Evolutionary conservation across 2,113 vertebrate genomes (phyloP).

Genomic region (Charina bottae): DNA sequence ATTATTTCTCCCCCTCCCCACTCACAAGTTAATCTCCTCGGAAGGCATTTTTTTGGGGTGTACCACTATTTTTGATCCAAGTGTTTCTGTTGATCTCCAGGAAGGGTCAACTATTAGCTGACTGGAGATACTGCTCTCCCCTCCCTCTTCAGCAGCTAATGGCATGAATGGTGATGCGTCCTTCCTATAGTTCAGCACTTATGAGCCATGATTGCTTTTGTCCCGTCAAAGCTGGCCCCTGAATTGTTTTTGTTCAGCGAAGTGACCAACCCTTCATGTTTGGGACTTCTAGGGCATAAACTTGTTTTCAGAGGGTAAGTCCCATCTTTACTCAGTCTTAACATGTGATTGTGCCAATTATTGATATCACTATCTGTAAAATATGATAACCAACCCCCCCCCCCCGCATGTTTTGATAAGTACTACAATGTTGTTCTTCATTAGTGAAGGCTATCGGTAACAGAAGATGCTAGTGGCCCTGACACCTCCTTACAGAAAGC

Average conservation of each 20-base stretch:
- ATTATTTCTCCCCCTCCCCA: constrained; percentile 30
- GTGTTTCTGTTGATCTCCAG: not conserved
- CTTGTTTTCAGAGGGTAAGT: not conserved
- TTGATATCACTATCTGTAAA: not conserved
- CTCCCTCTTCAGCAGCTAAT: not conserved
- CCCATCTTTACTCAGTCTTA: not conserved
- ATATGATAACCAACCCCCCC: not conserved
- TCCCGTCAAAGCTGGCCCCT: not conserved
- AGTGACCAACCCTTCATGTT: not conserved
- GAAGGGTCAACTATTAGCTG: not conserved
- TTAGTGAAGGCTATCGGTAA: not conserved
- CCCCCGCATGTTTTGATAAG: not conserved
- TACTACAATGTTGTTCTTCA: not conserved
- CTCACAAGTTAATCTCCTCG: not conserved
- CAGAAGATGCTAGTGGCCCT: not conserved
- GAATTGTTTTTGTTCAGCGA: not conserved
- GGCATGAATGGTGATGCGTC: not conserved
- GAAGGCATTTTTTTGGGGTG: not conserved
- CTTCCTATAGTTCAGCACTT: not conserved
- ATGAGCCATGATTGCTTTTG: not conserved
- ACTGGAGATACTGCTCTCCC: not conserved
- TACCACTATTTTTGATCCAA: not conserved
- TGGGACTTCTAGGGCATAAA: not conserved
- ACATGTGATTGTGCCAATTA: not conserved
- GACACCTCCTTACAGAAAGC: not conserved